These are phyloP conservation scores for Ceratoteleas bidentatus DNA, from an alignment of 1,140 invertebrate species.

Conservation along the genomic window DNA sequence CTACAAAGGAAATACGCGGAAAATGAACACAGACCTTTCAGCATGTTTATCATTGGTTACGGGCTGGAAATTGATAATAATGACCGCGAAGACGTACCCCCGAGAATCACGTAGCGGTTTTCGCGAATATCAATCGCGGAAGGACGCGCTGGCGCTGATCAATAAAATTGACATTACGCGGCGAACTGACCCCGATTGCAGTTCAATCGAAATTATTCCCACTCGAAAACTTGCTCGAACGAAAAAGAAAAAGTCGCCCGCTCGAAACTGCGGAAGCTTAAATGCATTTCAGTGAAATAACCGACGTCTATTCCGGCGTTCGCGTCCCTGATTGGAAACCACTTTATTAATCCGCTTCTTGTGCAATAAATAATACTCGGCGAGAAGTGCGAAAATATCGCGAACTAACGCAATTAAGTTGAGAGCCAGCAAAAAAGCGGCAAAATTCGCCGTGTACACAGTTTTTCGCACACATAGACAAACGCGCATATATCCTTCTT, in stretches of 20 bases:
- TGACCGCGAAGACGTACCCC: conserved; percentile 31
- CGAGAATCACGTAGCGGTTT: conserved; percentile 35
- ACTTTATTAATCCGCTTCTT: not conserved
- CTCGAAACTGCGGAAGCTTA: too few species aligned
- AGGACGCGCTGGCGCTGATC: conserved; percentile 19
- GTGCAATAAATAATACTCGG: not conserved
- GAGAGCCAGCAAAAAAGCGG: not conserved
- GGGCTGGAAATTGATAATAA: conserved; percentile 27
- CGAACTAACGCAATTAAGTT: conserved; percentile 5
- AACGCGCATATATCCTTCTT: conserved; percentile 2
- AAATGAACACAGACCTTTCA: conserved; percentile 26
- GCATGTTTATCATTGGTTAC: conserved; percentile 35
- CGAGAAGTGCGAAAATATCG: not conserved
- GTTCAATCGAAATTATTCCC: too few species aligned
- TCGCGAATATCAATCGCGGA: conserved; percentile 33
- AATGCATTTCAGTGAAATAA: too few species aligned
- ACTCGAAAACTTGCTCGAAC: too few species aligned
- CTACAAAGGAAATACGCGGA: conserved; percentile 14
- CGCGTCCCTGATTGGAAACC: not conserved
- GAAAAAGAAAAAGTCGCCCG: too few species aligned
- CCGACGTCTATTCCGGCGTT: too few species aligned
- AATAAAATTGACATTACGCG: conserved; percentile 30
- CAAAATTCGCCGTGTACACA: not conserved
- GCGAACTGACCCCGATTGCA: not conserved
- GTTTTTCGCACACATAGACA: not conserved